Base-by-base conservation (phyloP, 1,140 invertebrate species). In the Tribolium madens region DNA sequence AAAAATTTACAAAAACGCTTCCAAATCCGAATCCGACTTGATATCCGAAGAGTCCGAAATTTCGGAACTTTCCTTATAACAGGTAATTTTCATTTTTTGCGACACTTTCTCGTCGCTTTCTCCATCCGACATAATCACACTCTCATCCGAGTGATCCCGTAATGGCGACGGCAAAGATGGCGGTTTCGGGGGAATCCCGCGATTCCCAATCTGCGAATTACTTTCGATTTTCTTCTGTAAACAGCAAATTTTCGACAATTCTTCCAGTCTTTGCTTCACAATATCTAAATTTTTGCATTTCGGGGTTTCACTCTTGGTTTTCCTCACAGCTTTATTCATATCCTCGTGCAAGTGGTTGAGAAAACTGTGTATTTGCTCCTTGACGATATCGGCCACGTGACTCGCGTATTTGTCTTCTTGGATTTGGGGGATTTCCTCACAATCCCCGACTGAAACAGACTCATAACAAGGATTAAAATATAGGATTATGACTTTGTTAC, bases 381-480 rank as follows among this genome's bases (percentile, higher is more conserved):
- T 64, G 57, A 64, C n/a, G 0, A 64, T 64, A 9, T 64, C 57
- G 9, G 57, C 26, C 5, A 33, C 57, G 31, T 33, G 57, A 4
- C 3, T 64, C n/a, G 21, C 12, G 57, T 64, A 64, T 14, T 60
- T 9, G 6, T 60, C 53, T 21, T 57, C 9, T 26, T 31, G 7
- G 3, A 3, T 1, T 21, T 18, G 18, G n/a, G 26, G 9, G 26
- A 26, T 60, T 26, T 60, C 26, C 18, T 26, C 53, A 13, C 57
- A 64, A 33, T 64, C 57, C 26, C 57, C 57, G 21, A 64, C 57
- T 64, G 57, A 10, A 64, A 64, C 9, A 71, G 12, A 14, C 3
- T 71, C 15, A 12, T 18, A 21, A 33, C 7, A 9, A 9, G 69
- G 42, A 13, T 48, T 71, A 47, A 71, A 50, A 10, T 71, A 71